Percentiles rank a stretch among this genome's conserved stretches.
Conservation (phyloP, 2,113 vertebrate species). For the Chloroceryle aenea region DNA sequence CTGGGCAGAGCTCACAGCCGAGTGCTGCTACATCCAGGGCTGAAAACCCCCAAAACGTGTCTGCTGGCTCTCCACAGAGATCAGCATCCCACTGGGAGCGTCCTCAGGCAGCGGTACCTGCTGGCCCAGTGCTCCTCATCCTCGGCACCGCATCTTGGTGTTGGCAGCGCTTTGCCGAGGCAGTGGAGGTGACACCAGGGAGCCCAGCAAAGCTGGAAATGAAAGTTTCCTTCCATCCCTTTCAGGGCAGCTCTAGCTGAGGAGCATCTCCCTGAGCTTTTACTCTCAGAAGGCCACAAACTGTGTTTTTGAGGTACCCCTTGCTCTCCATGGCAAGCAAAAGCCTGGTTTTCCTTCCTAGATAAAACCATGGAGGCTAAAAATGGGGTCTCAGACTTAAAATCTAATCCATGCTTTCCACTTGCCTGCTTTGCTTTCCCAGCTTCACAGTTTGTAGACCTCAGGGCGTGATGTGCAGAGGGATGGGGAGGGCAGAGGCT, state of each 20-base stretch:
- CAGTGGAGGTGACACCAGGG: neutral
- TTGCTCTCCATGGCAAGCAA: neutral
- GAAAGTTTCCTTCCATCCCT: neutral
- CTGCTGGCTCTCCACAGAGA: neutral
- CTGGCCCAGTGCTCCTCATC: neutral
- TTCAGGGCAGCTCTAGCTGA: neutral
- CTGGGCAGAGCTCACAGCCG: neutral
- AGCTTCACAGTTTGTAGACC: neutral
- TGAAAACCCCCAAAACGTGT: neutral
- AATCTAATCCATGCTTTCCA: neutral
- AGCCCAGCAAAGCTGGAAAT: neutral
- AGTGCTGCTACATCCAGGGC: too few relatives aligned
- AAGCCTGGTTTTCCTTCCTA: neutral
- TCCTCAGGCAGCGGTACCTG: neutral
- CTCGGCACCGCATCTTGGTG: neutral
- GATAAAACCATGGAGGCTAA: neutral
- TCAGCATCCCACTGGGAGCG: fast-evolving
- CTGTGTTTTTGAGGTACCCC: neutral
- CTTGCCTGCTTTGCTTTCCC: neutral
- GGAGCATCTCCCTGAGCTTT: neutral
- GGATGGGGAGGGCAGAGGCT: neutral
- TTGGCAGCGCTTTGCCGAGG: neutral
- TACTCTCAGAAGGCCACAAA: neutral
- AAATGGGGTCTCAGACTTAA: neutral
- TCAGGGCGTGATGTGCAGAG: neutral